These are phyloP conservation scores for Phyllotreta striolata DNA, from an alignment of 2,888 invertebrate species.

Conservation along the genomic window DNA sequence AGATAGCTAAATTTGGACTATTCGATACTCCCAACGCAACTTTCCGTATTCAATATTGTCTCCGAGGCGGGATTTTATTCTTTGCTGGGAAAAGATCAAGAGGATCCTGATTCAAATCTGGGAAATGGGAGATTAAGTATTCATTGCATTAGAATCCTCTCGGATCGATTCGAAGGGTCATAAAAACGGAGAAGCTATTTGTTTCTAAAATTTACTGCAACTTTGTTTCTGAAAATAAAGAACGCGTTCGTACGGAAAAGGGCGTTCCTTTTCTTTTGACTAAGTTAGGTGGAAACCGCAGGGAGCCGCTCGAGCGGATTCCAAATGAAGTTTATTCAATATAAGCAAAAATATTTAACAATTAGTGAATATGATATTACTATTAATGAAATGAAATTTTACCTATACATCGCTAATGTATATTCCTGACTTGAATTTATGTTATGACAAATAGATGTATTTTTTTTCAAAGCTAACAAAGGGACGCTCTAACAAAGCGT, in stretches of 20 bases:
- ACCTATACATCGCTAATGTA: too few relatives aligned
- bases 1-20: slow-evolving; percentile 35
- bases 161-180: slow-evolving; percentile 45
- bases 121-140: slow-evolving; percentile 52
- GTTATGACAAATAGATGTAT: slow-evolving; percentile 37
- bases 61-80: slow-evolving; percentile 40
- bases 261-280: too few relatives aligned
- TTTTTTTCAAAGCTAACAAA: slow-evolving; percentile 37
- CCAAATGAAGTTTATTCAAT: too few relatives aligned
- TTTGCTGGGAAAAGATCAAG: slow-evolving; percentile 47
- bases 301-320: too few relatives aligned
- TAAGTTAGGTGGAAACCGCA: too few relatives aligned
- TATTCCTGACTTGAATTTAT: slow-evolving; percentile 32
- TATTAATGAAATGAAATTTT: too few relatives aligned
- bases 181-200: slow-evolving; percentile 47
- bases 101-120: slow-evolving; percentile 50
- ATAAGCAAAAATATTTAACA: too few relatives aligned
- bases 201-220: slow-evolving; percentile 45
- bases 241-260: neutral
- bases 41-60: slow-evolving; percentile 41
- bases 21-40: slow-evolving; percentile 24
- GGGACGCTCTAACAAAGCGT: slow-evolving; percentile 34
- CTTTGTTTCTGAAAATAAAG: slow-evolving; percentile 37
- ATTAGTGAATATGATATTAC: neutral
- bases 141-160: slow-evolving; percentile 49